Evolutionary conservation across 2,888 invertebrate species (phyloP).

Genomic region (Chloromyia formosa): DNA sequence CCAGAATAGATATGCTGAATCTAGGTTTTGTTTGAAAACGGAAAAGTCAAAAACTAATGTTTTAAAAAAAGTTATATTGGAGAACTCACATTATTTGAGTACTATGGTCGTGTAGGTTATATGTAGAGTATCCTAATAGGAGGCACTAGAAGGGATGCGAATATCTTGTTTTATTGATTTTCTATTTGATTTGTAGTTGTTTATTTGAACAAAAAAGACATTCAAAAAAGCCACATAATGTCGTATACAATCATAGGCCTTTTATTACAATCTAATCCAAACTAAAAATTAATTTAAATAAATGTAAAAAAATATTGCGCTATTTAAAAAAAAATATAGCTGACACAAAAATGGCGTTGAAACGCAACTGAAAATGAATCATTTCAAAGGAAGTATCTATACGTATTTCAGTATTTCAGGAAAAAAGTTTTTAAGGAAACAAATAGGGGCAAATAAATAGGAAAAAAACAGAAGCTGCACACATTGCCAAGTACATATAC

Average conservation of each 20-base stretch:
- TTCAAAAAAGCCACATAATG: conserved; percentile 46
- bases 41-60: conserved; percentile 11
- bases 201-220: conserved; percentile 49
- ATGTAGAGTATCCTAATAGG: conserved; percentile 62
- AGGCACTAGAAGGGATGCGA: conserved; percentile 62
- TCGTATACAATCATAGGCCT: conserved; percentile 46
- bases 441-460: neutral
- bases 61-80: conserved; percentile 41
- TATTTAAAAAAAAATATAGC: neutral
- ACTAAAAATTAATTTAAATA: neutral
- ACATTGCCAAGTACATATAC: conserved; percentile 47
- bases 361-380: conserved; percentile 3
- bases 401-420: neutral
- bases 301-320: conserved; percentile 22
- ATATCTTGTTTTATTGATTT: conserved; percentile 43
- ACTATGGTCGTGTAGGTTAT: conserved; percentile 51
- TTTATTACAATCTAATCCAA: conserved; percentile 51
- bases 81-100: conserved; percentile 55
- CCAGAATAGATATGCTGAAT: neutral
- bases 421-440: neutral
- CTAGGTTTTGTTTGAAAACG: conserved; percentile 18
- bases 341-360: neutral
- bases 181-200: neutral
- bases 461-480: conserved; percentile 45
- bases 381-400: too few relatives aligned